Base-by-base conservation (phyloP, 2,888 invertebrate species). In the Lacanobia wlatinum region DNA sequence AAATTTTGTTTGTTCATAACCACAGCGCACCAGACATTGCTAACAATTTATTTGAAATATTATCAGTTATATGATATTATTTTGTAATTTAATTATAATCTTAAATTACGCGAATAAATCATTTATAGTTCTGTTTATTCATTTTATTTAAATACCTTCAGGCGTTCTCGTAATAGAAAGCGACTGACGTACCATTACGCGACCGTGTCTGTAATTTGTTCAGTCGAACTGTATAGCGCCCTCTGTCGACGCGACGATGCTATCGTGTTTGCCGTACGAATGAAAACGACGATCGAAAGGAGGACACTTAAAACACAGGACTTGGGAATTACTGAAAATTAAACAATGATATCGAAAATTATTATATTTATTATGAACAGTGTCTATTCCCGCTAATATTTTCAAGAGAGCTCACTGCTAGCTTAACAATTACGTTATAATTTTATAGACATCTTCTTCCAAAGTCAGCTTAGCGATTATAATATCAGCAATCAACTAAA, bases 301-400 rank as follows among this genome's bases (percentile, higher is more conserved):
- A 43, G 2, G 14, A 5, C 43, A 14, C 43, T 8, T 5, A 2
- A 43, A 43, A 43, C 43, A 48, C n/a, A 65, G 28, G 8, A 12
- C 3, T 12, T 38, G 16, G 16, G 18, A 34, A 55, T n/a, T n/a
- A 4, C 9, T 52, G 18, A 18, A 70, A 79, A 81, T 77, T 71
- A 83, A 81, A 82, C 72, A 68, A 67, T 12, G 0, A 66, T 63
- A 46, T 82, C 78, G 66, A 80, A 84, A 87, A 87, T 84, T 87
- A 86, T 84, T 84, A 85, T 88, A 84, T 87, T 84, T 86, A 87
- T 83, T 87, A 85, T 81, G 83, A 88, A 88, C 87, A 84, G 87
- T 86, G 78, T 83, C 84, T 87, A 86, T 82, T 83, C 78, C 80
- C 66, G 77, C 83, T 83, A 84, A 80, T 73, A 76, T 81, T 76